These are phyloP conservation scores for Coreius guichenoti DNA, from an alignment of 2,797 vertebrate species.

Conservation along the genomic window DNA sequence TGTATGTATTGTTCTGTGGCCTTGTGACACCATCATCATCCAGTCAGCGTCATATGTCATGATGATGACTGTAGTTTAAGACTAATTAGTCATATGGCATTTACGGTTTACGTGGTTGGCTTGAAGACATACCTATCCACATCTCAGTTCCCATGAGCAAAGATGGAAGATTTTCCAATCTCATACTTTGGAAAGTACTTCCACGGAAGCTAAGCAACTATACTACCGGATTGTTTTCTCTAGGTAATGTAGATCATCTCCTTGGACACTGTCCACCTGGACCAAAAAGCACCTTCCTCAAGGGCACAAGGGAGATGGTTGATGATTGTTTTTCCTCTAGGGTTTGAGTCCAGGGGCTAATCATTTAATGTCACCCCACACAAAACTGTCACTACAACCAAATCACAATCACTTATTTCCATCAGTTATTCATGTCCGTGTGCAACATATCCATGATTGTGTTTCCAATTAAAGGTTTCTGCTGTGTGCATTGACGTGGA, in stretches of 20 bases:
- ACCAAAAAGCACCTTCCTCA: not conserved
- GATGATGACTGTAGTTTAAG: not conserved
- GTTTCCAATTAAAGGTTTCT: not conserved
- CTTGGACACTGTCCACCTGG: not conserved
- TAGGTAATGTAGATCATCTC: not conserved
- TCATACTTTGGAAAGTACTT: not conserved
- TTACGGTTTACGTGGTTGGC: not conserved
- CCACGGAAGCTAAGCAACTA: not conserved
- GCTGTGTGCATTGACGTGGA: not conserved
- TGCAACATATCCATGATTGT: not conserved
- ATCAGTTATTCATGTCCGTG: not conserved
- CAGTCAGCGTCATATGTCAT: not conserved
- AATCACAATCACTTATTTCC: not conserved
- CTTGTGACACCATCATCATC: not conserved
- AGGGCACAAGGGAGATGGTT: not conserved
- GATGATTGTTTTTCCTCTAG: not conserved
- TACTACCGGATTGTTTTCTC: not conserved
- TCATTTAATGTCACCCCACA: not conserved
- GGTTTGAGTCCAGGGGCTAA: not conserved
- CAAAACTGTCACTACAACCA: not conserved
- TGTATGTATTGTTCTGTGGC: not conserved
- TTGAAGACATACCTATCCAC: not conserved
- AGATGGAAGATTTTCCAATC: not conserved
- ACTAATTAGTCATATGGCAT: not conserved
- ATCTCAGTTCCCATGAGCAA: not conserved